Conservation (phyloP, 1,140 invertebrate genomes). For the Ooceraea biroi region DNA sequence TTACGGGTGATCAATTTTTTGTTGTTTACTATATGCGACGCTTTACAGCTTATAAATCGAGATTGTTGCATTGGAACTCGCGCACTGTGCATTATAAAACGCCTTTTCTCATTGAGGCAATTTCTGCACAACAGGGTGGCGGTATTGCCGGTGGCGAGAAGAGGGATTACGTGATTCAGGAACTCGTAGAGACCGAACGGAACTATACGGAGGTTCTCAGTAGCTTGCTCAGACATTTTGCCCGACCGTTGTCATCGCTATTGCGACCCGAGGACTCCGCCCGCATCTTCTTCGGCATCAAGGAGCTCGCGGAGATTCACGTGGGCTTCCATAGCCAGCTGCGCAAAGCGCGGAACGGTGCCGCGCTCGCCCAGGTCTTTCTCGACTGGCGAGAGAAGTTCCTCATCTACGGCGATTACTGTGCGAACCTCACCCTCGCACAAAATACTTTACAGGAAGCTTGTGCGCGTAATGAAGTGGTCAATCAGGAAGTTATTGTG, state of each 20-base stretch:
- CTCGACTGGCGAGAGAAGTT: slow-evolving; percentile 96
- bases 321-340: slow-evolving; percentile 93
- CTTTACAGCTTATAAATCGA: slow-evolving; percentile 20
- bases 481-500: slow-evolving; percentile 88
- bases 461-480: slow-evolving; percentile 88
- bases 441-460: slow-evolving; percentile 92
- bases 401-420: slow-evolving; percentile 98
- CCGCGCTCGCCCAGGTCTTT: slow-evolving; percentile 90
- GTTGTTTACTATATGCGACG: neutral
- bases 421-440: slow-evolving; percentile 95
- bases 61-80: neutral
- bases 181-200: slow-evolving; percentile 98
- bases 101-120: neutral
- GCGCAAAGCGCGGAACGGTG: slow-evolving; percentile 88
- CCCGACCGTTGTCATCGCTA: slow-evolving; percentile 90
- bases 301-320: slow-evolving; percentile 96
- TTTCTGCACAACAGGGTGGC: slow-evolving; percentile 67
- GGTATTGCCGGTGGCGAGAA: slow-evolving; percentile 91
- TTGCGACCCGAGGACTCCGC: slow-evolving; percentile 92
- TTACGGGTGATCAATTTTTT: slow-evolving; percentile 43
- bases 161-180: slow-evolving; percentile 97
- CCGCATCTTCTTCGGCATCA: slow-evolving; percentile 95
- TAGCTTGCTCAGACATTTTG: slow-evolving; percentile 94
- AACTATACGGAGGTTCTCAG: slow-evolving; percentile 98
- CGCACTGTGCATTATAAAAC: neutral